These are phyloP conservation scores for Raphicerus campestris DNA, from an alignment of 2,113 vertebrate species.

Conservation along the genomic window DNA sequence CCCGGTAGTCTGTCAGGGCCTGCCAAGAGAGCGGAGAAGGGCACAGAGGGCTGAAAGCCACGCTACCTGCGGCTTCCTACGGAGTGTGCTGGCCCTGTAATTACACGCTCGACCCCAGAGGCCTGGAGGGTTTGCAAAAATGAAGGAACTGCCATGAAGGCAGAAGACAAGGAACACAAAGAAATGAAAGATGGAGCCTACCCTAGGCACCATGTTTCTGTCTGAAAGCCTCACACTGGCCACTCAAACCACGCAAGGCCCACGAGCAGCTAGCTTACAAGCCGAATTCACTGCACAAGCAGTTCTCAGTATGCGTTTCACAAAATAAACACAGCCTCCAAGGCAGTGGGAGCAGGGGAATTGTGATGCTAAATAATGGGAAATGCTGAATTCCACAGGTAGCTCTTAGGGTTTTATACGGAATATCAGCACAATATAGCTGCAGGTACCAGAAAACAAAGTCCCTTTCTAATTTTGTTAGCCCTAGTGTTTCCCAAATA, in stretches of 20 bases:
- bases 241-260: neutral
- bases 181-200: neutral
- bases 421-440: neutral
- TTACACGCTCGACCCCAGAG: neutral
- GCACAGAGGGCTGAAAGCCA: neutral
- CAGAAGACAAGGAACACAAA: neutral
- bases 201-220: neutral
- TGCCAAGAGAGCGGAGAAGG: conserved; percentile 62
- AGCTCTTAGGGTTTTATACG: neutral
- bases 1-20: conserved; percentile 97
- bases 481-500: neutral
- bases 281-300: neutral
- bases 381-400: neutral
- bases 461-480: neutral
- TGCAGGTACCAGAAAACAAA: neutral
- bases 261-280: neutral
- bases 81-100: neutral
- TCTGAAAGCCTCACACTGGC: neutral
- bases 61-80: neutral
- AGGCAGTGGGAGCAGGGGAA: accelerated
- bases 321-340: neutral
- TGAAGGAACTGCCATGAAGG: neutral
- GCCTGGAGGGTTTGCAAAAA: neutral
- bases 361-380: neutral
- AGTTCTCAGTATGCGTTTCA: neutral